phyloP scores from a whole-genome alignment of 2,113 vertebrate species.

The Austrofundulus limnaeus region DNA sequence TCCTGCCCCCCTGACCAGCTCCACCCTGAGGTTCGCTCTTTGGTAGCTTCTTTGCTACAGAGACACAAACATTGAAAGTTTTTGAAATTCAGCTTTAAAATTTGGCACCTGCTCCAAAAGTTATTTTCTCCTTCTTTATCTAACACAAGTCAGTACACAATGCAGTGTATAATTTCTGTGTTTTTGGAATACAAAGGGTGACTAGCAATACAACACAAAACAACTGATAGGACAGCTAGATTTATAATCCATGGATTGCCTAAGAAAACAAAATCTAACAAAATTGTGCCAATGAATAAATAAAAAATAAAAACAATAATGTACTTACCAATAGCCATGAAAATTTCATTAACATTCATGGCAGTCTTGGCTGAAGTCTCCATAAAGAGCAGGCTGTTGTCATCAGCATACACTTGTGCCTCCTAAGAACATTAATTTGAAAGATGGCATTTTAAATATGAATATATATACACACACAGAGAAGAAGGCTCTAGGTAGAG shows the following conservation, averaged over 20 bases:
- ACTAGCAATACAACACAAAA: too few species aligned
- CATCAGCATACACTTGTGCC: constrained; percentile 92
- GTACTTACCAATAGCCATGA: constrained; percentile 93
- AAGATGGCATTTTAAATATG: too few species aligned
- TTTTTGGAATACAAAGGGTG: too few species aligned
- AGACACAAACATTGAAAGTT: neutral
- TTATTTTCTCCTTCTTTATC: neutral
- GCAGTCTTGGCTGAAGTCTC: constrained; percentile 97
- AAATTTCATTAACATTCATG: constrained; percentile 97
- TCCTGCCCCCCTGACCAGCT: constrained; percentile 82
- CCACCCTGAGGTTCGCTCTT: constrained; percentile 89
- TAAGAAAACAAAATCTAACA: too few species aligned
- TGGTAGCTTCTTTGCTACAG: constrained; percentile 92
- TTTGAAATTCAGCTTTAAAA: neutral
- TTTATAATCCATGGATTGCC: too few species aligned
- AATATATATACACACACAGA: too few species aligned
- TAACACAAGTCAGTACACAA: too few species aligned
- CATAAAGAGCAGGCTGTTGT: constrained; percentile 97
- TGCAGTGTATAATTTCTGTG: too few species aligned
- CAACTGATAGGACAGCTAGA: too few species aligned
- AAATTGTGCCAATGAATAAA: too few species aligned
- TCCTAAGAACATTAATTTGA: constrained; percentile 79
- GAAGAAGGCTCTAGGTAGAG: too few species aligned
- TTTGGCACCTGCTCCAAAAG: neutral
- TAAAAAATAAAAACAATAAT: neutral